Conservation (phyloP, 2,113 vertebrate species). For the Perccottus glenii region DNA sequence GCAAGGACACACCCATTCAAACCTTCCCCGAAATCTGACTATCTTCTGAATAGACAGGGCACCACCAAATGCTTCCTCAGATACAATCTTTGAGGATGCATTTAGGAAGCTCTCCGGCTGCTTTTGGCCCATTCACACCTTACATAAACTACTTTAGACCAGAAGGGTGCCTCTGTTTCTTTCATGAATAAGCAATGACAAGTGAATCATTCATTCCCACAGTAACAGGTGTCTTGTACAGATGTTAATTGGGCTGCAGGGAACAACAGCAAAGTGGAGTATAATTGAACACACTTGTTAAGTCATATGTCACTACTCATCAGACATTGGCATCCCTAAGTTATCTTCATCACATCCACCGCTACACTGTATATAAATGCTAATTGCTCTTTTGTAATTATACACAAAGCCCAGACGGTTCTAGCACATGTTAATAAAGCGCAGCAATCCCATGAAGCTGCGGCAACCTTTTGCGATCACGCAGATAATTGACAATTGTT, state of each 20-base stretch:
- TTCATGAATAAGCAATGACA: slow-evolving; percentile 33
- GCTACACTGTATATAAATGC: slow-evolving; percentile 62
- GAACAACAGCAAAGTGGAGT: slow-evolving; percentile 17
- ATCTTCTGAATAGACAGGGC: too few relatives aligned
- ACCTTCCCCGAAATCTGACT: too few relatives aligned
- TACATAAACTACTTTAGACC: neutral
- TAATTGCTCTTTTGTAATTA: slow-evolving; percentile 72
- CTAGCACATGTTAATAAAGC: slow-evolving; percentile 47
- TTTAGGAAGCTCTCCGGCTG: neutral
- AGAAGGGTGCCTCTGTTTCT: neutral
- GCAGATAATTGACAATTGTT: slow-evolving; percentile 54
- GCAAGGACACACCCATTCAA: too few relatives aligned
- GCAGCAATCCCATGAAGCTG: slow-evolving; percentile 41
- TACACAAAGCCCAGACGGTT: slow-evolving; percentile 41
- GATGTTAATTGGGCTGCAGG: slow-evolving; percentile 19
- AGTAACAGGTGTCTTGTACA: slow-evolving; percentile 24
- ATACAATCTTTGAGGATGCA: neutral
- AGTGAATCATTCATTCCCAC: slow-evolving; percentile 21
- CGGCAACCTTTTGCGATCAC: slow-evolving; percentile 56
- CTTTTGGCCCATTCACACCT: neutral
- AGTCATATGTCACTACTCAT: slow-evolving; percentile 19
- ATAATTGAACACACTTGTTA: slow-evolving; percentile 36
- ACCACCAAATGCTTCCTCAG: too few relatives aligned
- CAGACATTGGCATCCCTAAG: slow-evolving; percentile 25
- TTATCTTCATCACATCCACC: slow-evolving; percentile 42